Evolutionary conservation across 2,888 invertebrate genomes (phyloP).

Genomic region (Phorcus lineatus): DNA sequence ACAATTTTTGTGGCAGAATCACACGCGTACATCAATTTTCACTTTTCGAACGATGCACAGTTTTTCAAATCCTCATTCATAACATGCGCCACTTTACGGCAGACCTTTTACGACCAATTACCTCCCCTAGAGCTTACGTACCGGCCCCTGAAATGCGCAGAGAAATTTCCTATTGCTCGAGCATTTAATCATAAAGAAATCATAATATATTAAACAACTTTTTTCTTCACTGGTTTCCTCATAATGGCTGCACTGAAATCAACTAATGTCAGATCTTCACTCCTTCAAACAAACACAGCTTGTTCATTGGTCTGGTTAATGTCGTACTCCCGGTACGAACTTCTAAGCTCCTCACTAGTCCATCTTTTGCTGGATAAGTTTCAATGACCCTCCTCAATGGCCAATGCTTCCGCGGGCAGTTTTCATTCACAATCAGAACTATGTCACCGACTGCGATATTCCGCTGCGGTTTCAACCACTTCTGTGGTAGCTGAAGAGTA

Average conservation of each 20-base stretch:
- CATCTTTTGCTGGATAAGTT: constrained; percentile 1
- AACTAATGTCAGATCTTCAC: neutral
- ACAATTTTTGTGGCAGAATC: too few relatives aligned
- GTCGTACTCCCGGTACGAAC: neutral
- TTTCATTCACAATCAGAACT: neutral
- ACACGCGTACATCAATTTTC: too few relatives aligned
- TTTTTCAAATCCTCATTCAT: too few relatives aligned
- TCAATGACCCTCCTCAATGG: constrained; percentile 5
- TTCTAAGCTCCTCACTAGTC: neutral
- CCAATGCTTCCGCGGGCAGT: constrained; percentile 11
- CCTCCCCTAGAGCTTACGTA: neutral
- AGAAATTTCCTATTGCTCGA: neutral
- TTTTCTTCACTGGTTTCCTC: too few relatives aligned
- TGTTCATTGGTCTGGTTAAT: neutral
- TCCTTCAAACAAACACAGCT: neutral
- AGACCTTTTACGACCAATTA: too few relatives aligned
- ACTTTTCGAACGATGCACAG: too few relatives aligned
- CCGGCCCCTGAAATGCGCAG: neutral
- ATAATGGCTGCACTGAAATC: too few relatives aligned
- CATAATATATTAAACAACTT: neutral
- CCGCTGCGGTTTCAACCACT: neutral
- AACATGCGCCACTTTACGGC: too few relatives aligned
- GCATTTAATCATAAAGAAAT: neutral
- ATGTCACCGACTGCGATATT: constrained; percentile 14
- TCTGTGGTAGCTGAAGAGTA: constrained; percentile 12